Evolutionary conservation across 2,797 vertebrate species (phyloP).

Genomic region (Chiroxiphia lanceolata): DNA sequence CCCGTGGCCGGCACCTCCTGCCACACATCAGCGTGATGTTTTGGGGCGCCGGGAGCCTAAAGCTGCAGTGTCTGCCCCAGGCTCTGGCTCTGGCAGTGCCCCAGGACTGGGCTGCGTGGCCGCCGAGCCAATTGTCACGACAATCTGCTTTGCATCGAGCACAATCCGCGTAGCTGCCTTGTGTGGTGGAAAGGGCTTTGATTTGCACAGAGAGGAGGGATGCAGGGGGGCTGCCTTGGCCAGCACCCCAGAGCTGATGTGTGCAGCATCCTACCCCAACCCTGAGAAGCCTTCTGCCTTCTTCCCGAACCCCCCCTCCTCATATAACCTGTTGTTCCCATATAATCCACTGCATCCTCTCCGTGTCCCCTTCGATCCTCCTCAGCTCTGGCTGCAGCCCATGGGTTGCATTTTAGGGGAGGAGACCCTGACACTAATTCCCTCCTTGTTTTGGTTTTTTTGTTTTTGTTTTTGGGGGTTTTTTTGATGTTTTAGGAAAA

Average conservation of each 20-base stretch:
- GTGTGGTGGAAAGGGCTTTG: slow-evolving; percentile 73
- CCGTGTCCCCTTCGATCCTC: background rate
- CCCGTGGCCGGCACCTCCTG: slow-evolving; percentile 65
- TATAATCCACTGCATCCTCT: background rate
- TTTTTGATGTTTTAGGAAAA: slow-evolving; percentile 28
- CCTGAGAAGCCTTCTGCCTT: slow-evolving; percentile 28
- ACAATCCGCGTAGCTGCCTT: slow-evolving; percentile 70
- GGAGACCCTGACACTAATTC: slow-evolving; percentile 20
- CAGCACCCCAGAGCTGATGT: slow-evolving; percentile 24
- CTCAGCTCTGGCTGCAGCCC: slow-evolving; percentile 11
- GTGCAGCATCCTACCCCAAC: slow-evolving; percentile 34
- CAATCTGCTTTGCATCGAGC: slow-evolving; percentile 71
- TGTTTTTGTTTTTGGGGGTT: background rate
- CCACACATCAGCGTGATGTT: background rate
- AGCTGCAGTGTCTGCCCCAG: background rate
- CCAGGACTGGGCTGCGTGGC: slow-evolving; percentile 5
- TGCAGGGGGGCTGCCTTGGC: background rate
- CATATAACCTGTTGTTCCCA: background rate
- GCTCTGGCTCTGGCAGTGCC: background rate
- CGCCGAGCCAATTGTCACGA: slow-evolving; percentile 22
- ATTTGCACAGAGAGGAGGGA: slow-evolving; percentile 78
- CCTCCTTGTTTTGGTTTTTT: background rate
- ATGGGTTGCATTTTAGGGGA: slow-evolving; percentile 56
- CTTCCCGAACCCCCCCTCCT: background rate
- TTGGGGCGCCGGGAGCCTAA: background rate